phyloP scores from a whole-genome alignment of 2,888 invertebrate genomes.

The Cyclophora albipunctata region DNA sequence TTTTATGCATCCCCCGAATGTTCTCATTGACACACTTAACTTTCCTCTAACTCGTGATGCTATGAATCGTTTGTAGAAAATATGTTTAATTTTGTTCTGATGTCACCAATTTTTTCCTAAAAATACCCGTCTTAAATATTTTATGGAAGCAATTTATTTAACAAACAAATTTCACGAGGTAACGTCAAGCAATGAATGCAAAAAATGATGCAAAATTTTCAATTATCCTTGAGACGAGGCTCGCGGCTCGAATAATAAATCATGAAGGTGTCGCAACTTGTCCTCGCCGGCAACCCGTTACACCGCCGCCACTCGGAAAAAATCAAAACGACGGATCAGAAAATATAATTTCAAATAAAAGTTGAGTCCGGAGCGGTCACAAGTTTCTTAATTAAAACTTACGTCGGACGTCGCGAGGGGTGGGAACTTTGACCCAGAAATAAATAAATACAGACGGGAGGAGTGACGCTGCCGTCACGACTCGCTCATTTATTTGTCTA shows the following conservation, averaged over 20 bases:
- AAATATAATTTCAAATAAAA: conserved; percentile 75
- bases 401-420: conserved; percentile 65
- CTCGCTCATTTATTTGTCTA: conserved; percentile 70
- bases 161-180: conserved; percentile 7
- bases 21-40: conserved; percentile 18
- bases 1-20: conserved; percentile 23
- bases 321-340: conserved; percentile 63
- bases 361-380: conserved; percentile 66
- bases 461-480: conserved; percentile 55
- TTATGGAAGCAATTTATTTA: not conserved
- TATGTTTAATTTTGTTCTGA: not conserved
- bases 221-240: conserved; percentile 39
- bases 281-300: conserved; percentile 60
- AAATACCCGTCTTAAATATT: conserved; percentile 4
- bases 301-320: conserved; percentile 46
- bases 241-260: conserved; percentile 56
- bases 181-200: conserved; percentile 15
- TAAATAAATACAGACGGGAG: conserved; percentile 67
- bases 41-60: no score
- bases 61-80: no score
- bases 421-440: conserved; percentile 70
- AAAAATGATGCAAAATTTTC: conserved; percentile 41
- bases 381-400: conserved; percentile 78
- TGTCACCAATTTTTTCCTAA: no score
- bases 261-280: conserved; percentile 59